Conservation (phyloP, 2,888 invertebrate genomes). For the Falcaria lacertinaria region DNA sequence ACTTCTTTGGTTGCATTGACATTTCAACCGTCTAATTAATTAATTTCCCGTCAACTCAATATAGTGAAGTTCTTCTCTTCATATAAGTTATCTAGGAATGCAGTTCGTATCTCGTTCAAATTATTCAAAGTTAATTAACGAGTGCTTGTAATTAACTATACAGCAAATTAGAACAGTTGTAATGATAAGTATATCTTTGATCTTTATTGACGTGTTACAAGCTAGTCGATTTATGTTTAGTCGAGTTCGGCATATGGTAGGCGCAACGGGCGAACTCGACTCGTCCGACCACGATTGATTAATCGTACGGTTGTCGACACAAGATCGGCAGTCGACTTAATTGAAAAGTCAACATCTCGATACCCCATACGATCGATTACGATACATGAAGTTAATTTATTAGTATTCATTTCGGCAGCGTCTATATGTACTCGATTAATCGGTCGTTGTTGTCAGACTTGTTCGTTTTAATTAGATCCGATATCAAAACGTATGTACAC, state of each 20-base stretch:
- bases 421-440: conserved; percentile 18
- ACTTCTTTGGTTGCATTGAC: no score
- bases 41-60: no score
- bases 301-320: conserved; percentile 53
- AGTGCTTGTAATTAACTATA: not conserved
- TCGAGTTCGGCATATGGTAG: conserved; percentile 32
- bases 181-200: conserved; percentile 6
- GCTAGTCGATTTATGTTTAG: conserved; percentile 19
- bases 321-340: conserved; percentile 63
- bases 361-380: conserved; percentile 55
- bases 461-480: conserved; percentile 30
- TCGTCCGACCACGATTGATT: conserved; percentile 49
- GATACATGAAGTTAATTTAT: conserved; percentile 53
- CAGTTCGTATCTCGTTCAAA: not conserved
- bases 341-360: conserved; percentile 77
- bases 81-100: not conserved
- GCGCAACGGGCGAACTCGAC: conserved; percentile 33
- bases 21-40: no score
- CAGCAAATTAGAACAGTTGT: conserved; percentile 1
- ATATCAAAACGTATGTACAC: conserved; percentile 2
- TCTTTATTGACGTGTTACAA: conserved; percentile 15
- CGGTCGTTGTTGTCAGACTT: conserved; percentile 12
- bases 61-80: not conserved
- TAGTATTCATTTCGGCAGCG: conserved; percentile 35
- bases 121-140: not conserved